Evolutionary conservation across 2,888 invertebrate genomes (phyloP), one percentile per base, ranked within the genome.

Genomic region (Chromoteleia sp.): DNA sequence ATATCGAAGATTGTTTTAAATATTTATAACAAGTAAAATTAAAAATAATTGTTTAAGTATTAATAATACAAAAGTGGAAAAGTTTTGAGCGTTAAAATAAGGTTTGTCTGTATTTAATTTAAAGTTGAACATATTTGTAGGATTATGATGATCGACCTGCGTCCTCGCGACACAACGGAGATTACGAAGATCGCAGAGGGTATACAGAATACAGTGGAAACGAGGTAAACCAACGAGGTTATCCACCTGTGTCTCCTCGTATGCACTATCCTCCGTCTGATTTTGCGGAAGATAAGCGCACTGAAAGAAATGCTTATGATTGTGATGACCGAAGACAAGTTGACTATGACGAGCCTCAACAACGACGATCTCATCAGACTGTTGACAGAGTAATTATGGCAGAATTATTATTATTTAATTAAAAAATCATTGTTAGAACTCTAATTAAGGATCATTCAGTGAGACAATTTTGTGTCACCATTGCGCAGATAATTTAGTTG

Each of bases 291-390:
- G 90, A 90, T 15, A 87, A 86, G 39, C 87, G 87, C 29, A 59
- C 71, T 15, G 89, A 89, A 12, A 87, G 87, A 75, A 86, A 84
- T 68, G 86, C 61, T 75, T 88, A 86, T 63, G 87, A 87, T n/a
- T 85, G 85, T 25, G 89, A 89, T n/a, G 89, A 88, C 8, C 86
- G 87, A 74, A 76, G 87, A 59, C 87, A 84, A 73, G 68, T 84
- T 12, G 91, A 90, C 12, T 87, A 87, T 52, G 88, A 89, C n/a
- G 89, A 90, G 10, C 19, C 82, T 25, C 87, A 85, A 70, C 54
- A 86, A 50, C 86, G 86, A 75, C 79, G 85, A 54, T 67, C 79
- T n/a, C 85, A 86, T 81, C 88, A 86, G 59, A 89, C 84, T 78
- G 67, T 83, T 21, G 88, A 89, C 15, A 86, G 86, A 81, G 88